Evolutionary conservation across 1,140 invertebrate genomes (phyloP).

Genomic region (Cydia fagiglandana): DNA sequence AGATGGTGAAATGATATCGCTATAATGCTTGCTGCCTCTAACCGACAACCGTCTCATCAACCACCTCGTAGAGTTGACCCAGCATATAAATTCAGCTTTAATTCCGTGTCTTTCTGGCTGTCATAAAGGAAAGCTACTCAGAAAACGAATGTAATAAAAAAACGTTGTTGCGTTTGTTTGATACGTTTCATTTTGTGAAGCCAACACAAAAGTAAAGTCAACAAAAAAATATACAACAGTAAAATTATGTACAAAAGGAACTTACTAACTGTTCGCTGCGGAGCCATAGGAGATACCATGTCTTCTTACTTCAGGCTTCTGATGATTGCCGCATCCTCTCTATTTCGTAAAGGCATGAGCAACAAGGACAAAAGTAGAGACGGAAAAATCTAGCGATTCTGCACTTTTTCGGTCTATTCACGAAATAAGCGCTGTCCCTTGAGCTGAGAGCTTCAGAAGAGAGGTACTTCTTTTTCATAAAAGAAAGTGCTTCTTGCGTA

Average conservation of each 20-base stretch:
- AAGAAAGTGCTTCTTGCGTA: background rate
- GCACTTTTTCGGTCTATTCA: conserved; percentile 48
- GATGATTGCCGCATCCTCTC: conserved; percentile 57
- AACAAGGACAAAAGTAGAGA: conserved; percentile 72
- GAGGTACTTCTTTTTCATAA: background rate
- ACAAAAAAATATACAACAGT: background rate
- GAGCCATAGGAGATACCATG: background rate
- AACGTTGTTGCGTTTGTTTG: background rate
- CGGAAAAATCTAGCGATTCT: conserved; percentile 68
- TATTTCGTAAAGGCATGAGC: conserved; percentile 66
- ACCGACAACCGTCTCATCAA: too few species aligned
- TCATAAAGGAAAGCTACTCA: too few species aligned
- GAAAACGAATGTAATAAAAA: background rate
- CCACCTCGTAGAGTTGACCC: too few species aligned
- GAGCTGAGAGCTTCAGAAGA: conserved; percentile 35
- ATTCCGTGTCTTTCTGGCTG: too few species aligned
- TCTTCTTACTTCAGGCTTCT: background rate
- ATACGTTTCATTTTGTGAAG: conserved; percentile 41
- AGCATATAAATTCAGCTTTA: too few species aligned
- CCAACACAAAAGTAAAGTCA: background rate
- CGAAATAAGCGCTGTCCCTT: conserved; percentile 41
- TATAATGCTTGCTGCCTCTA: too few species aligned
- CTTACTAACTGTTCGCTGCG: background rate
- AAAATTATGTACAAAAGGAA: background rate
- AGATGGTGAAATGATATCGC: too few species aligned